Percentiles rank a stretch among this genome's conserved stretches.
phyloP scores from a whole-genome alignment of 2,888 invertebrate species.

The Drymonia ruficornis region DNA sequence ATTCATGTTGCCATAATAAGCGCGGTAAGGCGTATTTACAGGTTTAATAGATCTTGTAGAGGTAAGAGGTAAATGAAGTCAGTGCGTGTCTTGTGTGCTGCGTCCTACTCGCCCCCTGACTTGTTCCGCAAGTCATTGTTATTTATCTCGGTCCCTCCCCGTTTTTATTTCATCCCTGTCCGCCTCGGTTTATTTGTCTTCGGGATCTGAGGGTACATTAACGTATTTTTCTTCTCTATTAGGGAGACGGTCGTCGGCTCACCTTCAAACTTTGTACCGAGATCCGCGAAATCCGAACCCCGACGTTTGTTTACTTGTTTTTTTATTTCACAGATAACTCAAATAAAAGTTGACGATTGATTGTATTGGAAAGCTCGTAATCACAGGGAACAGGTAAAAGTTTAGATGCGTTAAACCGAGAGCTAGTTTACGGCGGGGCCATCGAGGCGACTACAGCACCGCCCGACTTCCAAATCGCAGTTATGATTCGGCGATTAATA shows the following conservation, averaged over 20 bases:
- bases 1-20: too few species aligned
- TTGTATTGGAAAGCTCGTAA: constrained; percentile 74
- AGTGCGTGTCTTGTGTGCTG: background rate
- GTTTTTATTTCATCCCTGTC: constrained; percentile 81
- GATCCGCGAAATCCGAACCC: constrained; percentile 67
- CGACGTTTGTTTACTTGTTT: constrained; percentile 74
- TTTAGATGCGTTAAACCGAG: constrained; percentile 62
- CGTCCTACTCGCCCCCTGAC: background rate
- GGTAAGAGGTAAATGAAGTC: background rate
- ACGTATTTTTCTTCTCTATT: constrained; percentile 85
- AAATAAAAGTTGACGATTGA: constrained; percentile 84
- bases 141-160: constrained; percentile 76
- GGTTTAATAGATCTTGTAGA: too few species aligned
- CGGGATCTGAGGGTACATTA: constrained; percentile 82
- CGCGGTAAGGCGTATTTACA: too few species aligned
- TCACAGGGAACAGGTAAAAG: constrained; percentile 57
- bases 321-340: constrained; percentile 76
- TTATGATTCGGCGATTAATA: constrained; percentile 46
- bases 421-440: constrained; percentile 52
- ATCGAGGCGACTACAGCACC: constrained; percentile 51
- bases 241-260: constrained; percentile 76
- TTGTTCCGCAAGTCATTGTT: constrained; percentile 70
- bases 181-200: constrained; percentile 82
- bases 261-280: constrained; percentile 77
- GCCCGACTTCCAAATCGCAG: constrained; percentile 55